These are phyloP conservation scores for Dicyrtoma fusca DNA, from an alignment of 2,888 invertebrate species.

Conservation along the genomic window DNA sequence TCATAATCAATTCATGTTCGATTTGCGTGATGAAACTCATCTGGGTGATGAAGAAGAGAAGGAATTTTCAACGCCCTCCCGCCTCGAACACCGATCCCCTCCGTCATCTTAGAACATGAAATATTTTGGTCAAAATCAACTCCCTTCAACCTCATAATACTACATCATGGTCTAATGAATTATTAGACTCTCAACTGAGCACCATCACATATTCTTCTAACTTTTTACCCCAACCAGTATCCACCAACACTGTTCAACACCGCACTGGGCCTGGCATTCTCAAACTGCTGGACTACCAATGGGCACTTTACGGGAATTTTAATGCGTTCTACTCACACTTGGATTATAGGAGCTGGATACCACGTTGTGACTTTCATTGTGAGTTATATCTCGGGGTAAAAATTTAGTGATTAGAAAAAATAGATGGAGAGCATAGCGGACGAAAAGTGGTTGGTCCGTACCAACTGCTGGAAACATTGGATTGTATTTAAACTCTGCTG, in stretches of 20 bases:
- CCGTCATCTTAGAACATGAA: neutral
- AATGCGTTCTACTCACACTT: neutral
- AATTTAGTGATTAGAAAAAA: no score
- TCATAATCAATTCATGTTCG: constrained; percentile 40
- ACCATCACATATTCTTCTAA: constrained; percentile 7
- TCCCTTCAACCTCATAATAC: neutral
- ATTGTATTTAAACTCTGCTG: no score
- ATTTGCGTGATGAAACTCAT: constrained; percentile 44
- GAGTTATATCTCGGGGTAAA: no score
- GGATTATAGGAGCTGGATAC: no score
- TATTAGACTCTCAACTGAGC: constrained; percentile 11
- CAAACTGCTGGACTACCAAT: neutral
- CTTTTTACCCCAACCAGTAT: neutral
- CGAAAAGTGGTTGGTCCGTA: no score
- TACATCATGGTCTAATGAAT: constrained; percentile 1
- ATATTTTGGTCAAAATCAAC: constrained; percentile 15
- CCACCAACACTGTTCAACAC: no score
- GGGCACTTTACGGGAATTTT: neutral
- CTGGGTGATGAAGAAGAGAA: constrained; percentile 30
- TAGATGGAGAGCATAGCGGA: no score
- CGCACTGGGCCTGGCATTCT: neutral
- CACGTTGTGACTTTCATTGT: no score
- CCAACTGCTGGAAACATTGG: no score
- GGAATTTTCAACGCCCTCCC: constrained; percentile 37
- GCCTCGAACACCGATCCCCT: constrained; percentile 4